Base-by-base conservation (phyloP, 92 coral and sea anemone genomes). In the Epizoanthus illoricatus region DNA sequence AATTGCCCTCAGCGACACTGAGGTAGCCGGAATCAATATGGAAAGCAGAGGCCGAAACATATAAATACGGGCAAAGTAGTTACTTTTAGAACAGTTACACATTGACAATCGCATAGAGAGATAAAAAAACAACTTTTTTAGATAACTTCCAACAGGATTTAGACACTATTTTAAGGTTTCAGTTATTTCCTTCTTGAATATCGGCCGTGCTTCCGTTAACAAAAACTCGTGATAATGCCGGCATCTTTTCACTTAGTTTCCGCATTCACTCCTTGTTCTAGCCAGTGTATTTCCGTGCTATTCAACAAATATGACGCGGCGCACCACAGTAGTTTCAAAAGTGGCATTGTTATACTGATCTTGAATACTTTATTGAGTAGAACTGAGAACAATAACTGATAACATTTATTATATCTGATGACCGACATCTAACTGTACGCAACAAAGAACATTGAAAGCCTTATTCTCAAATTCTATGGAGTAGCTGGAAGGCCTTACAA, bases 401-500 rank as follows among this genome's bases (percentile, higher is more conserved):
- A 36, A 40, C 45, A 68, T 68, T 68, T 68, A 68, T 24, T 33
- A 41, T 78, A 45, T 78, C 45, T 52, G 56, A 52, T 42, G 20
- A 63, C 45, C 41, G 49, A 78, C 36, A 59, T 43, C 82, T 20
- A 62, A 78, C 72, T 45, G 71, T 78, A 20, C 82, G 18, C 33
- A 7, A 78, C 71, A 78, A 78, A 63, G 69, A 20, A 43, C 45
- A 45, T 21, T 42, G 71, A 64, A 54, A 43, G 28, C 61, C 11
- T 78, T 45, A 73, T 73, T 73, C 57, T 61, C 42, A 42, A 73
- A 23, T 73, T 73, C 63, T 2, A 73, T 54, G 78, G 17, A 73
- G 9, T 39, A 16, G 61, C 69, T 36, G 42, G 81, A 49, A 60
- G 24, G 19, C 56, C 45, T 42, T 68, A 68, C 49, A 43, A 39